Conservation (phyloP, 2,113 vertebrate genomes). For the Tauraco erythrolophus region DNA sequence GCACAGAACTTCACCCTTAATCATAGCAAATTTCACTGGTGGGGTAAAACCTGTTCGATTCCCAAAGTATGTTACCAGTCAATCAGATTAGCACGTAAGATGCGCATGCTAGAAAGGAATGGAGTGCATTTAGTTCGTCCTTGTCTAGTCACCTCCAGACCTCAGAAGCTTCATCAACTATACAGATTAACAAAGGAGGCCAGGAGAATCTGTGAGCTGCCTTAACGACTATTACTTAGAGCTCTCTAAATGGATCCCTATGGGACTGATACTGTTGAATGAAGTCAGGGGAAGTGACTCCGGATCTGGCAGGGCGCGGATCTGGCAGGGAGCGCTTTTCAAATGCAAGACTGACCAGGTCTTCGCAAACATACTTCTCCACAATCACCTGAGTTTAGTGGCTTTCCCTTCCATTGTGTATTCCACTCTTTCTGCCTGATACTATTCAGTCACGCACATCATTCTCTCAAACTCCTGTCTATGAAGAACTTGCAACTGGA, state of each 20-base stretch:
- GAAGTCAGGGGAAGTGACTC: not conserved
- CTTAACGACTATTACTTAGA: not conserved
- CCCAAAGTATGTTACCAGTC: not conserved
- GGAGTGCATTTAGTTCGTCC: not conserved
- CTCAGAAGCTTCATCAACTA: not conserved
- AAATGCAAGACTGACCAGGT: not conserved
- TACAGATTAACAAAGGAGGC: not conserved
- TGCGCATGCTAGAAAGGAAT: not conserved
- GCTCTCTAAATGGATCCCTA: not conserved
- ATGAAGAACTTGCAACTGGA: not conserved
- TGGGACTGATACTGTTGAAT: not conserved
- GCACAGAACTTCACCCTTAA: not conserved
- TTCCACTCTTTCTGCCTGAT: not conserved
- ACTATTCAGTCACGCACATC: not conserved
- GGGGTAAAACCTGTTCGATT: not conserved
- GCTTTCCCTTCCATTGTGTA: not conserved
- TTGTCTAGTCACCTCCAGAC: not conserved
- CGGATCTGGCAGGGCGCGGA: not conserved
- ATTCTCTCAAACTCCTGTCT: not conserved
- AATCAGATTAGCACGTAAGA: not conserved
- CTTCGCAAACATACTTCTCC: not conserved
- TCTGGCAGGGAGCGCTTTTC: not conserved
- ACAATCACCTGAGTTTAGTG: not conserved
- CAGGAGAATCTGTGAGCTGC: not conserved
- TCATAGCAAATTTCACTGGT: not conserved